Conservation (phyloP, 2,113 vertebrate genomes). For the Ia io region DNA sequence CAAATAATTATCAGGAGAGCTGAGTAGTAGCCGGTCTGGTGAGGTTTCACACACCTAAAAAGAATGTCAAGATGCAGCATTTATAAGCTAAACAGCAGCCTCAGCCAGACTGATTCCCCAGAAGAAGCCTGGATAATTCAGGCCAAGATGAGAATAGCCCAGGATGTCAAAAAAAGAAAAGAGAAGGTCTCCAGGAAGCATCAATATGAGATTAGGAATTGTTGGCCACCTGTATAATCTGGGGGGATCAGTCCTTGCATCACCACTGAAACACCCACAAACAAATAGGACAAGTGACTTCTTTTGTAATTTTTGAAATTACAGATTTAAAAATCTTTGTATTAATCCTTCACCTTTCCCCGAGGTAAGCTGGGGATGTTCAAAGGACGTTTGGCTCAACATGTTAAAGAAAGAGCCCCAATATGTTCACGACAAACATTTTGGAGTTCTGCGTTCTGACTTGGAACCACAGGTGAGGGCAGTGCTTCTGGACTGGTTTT, state of each 20-base stretch:
- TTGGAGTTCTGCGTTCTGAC: conserved; percentile 88
- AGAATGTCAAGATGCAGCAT: conserved; percentile 71
- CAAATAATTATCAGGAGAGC: not conserved
- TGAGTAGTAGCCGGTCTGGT: not conserved
- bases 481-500: conserved; percentile 96
- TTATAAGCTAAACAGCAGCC: conserved; percentile 90
- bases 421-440: conserved; percentile 91
- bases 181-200: conserved; percentile 88
- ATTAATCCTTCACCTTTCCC: conserved; percentile 94
- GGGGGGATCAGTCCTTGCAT: conserved; percentile 90
- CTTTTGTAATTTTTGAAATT: conserved; percentile 90
- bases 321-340: conserved; percentile 65
- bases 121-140: conserved; percentile 78
- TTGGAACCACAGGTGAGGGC: conserved; percentile 95
- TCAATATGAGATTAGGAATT: conserved; percentile 95
- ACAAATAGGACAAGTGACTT: conserved; percentile 87
- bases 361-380: conserved; percentile 94
- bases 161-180: conserved; percentile 86
- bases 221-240: conserved; percentile 89
- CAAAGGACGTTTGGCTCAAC: conserved; percentile 96
- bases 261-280: conserved; percentile 97
- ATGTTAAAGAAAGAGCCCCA: conserved; percentile 95
- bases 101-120: conserved; percentile 76
- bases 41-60: not conserved
- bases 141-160: conserved; percentile 86